Conservation (phyloP, 2,888 invertebrate genomes). For the Brachypalpus laphriformis region DNA sequence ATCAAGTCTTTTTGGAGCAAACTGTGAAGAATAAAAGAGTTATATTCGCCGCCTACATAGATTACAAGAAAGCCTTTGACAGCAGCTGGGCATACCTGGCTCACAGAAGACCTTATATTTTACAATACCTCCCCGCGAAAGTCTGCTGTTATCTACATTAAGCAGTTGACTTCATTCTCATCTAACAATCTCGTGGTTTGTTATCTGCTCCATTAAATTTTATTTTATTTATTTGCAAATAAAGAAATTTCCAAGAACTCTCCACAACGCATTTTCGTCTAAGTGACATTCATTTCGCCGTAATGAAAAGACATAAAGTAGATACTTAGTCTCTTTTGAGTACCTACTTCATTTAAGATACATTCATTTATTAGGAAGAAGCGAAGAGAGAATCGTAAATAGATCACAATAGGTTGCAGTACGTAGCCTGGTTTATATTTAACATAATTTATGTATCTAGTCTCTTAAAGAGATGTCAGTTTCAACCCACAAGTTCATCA, state of each 20-base stretch:
- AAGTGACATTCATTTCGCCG: slow-evolving; percentile 5
- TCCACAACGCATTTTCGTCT: neutral
- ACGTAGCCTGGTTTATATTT: slow-evolving; percentile 23
- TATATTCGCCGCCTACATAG: no score
- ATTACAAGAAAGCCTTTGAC: no score
- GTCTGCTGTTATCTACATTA: no score
- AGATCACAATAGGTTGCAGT: slow-evolving; percentile 18
- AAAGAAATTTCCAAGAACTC: neutral
- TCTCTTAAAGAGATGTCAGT: neutral
- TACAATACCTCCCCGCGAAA: no score
- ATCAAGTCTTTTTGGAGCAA: no score
- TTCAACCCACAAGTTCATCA: slow-evolving; percentile 5
- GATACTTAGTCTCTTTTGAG: slow-evolving; percentile 8
- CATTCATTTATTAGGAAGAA: slow-evolving; percentile 9
- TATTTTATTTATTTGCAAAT: neutral
- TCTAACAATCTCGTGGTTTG: no score
- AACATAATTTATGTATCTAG: neutral
- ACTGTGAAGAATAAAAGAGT: no score
- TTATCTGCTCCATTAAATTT: no score
- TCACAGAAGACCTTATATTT: no score
- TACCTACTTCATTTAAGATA: slow-evolving; percentile 21
- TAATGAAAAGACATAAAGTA: slow-evolving; percentile 15
- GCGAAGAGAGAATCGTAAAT: neutral
- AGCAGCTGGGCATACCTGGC: no score
- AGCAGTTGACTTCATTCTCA: no score